These are phyloP conservation scores for Ectemnius cavifrons DNA, from an alignment of 2,888 invertebrate species.

Conservation along the genomic window DNA sequence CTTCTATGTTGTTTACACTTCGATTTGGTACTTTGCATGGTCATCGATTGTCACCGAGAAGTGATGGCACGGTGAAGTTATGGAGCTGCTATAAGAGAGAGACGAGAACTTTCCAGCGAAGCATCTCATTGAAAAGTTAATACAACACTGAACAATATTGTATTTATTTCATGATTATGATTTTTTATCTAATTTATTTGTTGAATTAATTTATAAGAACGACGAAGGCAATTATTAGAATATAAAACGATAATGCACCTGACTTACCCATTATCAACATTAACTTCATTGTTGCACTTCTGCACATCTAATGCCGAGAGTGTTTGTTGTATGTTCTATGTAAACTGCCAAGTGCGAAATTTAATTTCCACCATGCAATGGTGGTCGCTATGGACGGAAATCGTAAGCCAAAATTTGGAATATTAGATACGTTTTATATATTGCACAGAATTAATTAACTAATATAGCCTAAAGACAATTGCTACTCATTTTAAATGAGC, in stretches of 20 bases:
- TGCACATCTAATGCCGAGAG: too few species aligned
- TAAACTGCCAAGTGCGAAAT: too few species aligned
- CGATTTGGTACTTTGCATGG: slow-evolving; percentile 77
- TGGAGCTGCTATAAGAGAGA: slow-evolving; percentile 75
- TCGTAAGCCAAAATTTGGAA: too few species aligned
- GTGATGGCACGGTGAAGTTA: slow-evolving; percentile 75
- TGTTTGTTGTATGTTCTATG: too few species aligned
- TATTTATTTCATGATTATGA: slow-evolving; percentile 64
- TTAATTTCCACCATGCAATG: too few species aligned
- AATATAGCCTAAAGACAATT: slow-evolving; percentile 27
- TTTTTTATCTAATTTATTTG: slow-evolving; percentile 44
- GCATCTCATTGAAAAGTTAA: slow-evolving; percentile 76
- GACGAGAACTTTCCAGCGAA: slow-evolving; percentile 73
- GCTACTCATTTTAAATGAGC: slow-evolving; percentile 18
- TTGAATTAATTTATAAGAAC: slow-evolving; percentile 43
- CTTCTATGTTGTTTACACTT: slow-evolving; percentile 72
- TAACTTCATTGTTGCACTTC: not conserved
- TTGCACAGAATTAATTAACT: slow-evolving; percentile 16
- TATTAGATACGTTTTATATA: slow-evolving; percentile 25
- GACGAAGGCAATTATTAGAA: slow-evolving; percentile 15
- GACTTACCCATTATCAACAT: slow-evolving; percentile 32
- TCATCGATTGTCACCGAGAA: slow-evolving; percentile 67
- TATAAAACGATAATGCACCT: slow-evolving; percentile 53
- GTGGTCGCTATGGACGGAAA: too few species aligned
- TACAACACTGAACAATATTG: slow-evolving; percentile 48